Base-by-base conservation (phyloP, 2,113 vertebrate species). In the Rhea americana region DNA sequence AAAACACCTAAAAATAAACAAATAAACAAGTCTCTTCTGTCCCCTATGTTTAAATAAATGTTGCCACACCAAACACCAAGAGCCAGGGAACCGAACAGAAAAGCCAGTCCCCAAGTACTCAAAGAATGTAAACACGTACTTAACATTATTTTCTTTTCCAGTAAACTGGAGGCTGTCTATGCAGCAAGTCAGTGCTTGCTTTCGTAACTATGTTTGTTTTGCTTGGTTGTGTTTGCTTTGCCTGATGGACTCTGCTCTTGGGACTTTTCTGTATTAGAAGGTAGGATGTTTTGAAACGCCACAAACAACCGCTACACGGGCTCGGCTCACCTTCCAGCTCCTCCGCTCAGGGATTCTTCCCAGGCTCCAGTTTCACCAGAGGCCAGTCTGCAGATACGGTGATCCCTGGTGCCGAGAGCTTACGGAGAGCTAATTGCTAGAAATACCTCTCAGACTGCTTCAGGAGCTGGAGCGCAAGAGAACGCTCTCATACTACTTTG, bases 1-100 rank as follows among this genome's bases (percentile, higher is more conserved):
- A 95, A 83, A 89, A 95, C 92, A 4, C 61, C 82, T 51, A 80
- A 92, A 96, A 94, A 85, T 13, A 66, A 78, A 82, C 2, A 72
- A 88, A 48, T 4, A 84, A 87, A 59, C 56, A 73, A 41, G 1
- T 47, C 48, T 84, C 71, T 74, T 65, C 80, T 76, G 24, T 19
- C 74, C 35, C 35, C 19, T 41, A 11, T 59, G 67, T 91, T 92
- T 82, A 85, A 93, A 88, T 59, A 91, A 84, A 86, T 35, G 28
- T 74, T 93, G 88, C 66, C 85, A 89, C 66, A 85, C 37, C 79
- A 73, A 91, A 50, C n/a, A 35, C 55, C 16, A 5, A 90, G 93
- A 83, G 66, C 72, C 87, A 93, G 76, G 78, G 59, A 77, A 79
- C 43, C 16, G 35, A n/a, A 20, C 0, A 83, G 66, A 70, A 75